These are phyloP conservation scores for Loripinus fragilis DNA, from an alignment of 2,888 invertebrate genomes.

Conservation along the genomic window DNA sequence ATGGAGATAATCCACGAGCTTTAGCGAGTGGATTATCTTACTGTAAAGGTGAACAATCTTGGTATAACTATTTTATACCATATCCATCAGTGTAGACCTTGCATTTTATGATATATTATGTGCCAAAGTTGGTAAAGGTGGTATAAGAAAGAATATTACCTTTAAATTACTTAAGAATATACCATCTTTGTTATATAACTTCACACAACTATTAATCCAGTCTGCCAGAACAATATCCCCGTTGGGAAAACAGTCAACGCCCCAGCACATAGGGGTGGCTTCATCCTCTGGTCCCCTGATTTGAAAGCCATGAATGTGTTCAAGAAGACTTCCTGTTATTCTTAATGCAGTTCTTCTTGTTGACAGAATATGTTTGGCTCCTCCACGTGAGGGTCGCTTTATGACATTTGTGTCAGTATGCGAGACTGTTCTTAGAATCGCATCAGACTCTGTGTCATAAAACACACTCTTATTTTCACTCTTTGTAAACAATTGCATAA, in stretches of 20 bases:
- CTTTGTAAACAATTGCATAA: not conserved
- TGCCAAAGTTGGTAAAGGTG: too few relatives aligned
- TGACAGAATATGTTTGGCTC: not conserved
- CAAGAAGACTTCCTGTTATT: not conserved
- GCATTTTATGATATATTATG: too few relatives aligned
- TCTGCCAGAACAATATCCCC: constrained; percentile 17
- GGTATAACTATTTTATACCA: too few relatives aligned
- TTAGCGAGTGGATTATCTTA: too few relatives aligned
- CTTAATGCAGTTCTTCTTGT: constrained; percentile 12
- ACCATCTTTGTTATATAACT: constrained; percentile 4
- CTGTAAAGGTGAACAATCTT: too few relatives aligned
- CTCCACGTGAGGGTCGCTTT: not conserved
- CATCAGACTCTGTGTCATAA: not conserved
- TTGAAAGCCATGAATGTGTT: not conserved
- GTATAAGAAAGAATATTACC: constrained; percentile 10
- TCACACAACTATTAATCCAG: constrained; percentile 9
- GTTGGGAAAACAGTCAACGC: constrained; percentile 14
- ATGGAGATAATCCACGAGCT: too few relatives aligned
- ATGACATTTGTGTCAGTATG: not conserved
- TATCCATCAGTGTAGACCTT: too few relatives aligned
- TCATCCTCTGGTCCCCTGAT: not conserved
- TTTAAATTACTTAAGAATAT: constrained; percentile 14
- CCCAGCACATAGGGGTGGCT: not conserved
- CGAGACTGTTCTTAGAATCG: not conserved
- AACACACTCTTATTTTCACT: not conserved